These are phyloP conservation scores for Conopomorpha cramerella DNA, from an alignment of 1,140 invertebrate genomes.

Conservation along the genomic window DNA sequence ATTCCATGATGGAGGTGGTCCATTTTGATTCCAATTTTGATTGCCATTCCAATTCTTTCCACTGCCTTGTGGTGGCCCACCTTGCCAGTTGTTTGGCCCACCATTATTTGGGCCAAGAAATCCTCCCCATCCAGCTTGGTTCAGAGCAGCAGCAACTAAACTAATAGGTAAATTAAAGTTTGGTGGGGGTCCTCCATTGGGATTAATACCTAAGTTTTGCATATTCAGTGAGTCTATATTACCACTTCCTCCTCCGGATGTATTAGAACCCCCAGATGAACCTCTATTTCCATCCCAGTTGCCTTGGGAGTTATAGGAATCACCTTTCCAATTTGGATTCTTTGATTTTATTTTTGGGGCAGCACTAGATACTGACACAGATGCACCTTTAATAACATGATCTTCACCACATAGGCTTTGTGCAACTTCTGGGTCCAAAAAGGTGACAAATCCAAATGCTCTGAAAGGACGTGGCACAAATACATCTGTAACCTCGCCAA, in stretches of 20 bases:
- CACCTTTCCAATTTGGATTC: slow-evolving; percentile 53
- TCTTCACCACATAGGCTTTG: slow-evolving; percentile 94
- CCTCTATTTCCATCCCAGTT: slow-evolving; percentile 43
- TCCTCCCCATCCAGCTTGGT: slow-evolving; percentile 53
- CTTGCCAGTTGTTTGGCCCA: slow-evolving; percentile 48
- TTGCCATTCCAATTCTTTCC: slow-evolving; percentile 57
- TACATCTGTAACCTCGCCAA: slow-evolving; percentile 94
- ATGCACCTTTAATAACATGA: slow-evolving; percentile 94
- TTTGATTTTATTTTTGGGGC: slow-evolving; percentile 77
- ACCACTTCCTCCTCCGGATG: slow-evolving; percentile 32
- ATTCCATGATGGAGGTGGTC: slow-evolving; percentile 44
- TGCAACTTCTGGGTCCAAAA: slow-evolving; percentile 93
- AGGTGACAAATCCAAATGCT: slow-evolving; percentile 95
- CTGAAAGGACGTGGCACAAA: slow-evolving; percentile 94
- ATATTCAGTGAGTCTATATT: slow-evolving; percentile 89
- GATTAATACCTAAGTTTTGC: slow-evolving; percentile 80
- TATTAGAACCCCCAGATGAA: slow-evolving; percentile 20
- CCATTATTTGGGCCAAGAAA: slow-evolving; percentile 40
- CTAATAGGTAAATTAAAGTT: slow-evolving; percentile 82
- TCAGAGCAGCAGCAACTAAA: slow-evolving; percentile 74
- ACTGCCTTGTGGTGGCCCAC: slow-evolving; percentile 39
- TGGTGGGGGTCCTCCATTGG: slow-evolving; percentile 71
- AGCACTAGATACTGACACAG: slow-evolving; percentile 94
- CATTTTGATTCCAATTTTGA: slow-evolving; percentile 49
- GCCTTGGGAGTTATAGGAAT: slow-evolving; percentile 26